A percentile compares a stretch with the other conserved stretches of the same genome.
Evolutionary conservation across 2,797 vertebrate genomes (phyloP).

Genomic region (Margarornis squamiger): DNA sequence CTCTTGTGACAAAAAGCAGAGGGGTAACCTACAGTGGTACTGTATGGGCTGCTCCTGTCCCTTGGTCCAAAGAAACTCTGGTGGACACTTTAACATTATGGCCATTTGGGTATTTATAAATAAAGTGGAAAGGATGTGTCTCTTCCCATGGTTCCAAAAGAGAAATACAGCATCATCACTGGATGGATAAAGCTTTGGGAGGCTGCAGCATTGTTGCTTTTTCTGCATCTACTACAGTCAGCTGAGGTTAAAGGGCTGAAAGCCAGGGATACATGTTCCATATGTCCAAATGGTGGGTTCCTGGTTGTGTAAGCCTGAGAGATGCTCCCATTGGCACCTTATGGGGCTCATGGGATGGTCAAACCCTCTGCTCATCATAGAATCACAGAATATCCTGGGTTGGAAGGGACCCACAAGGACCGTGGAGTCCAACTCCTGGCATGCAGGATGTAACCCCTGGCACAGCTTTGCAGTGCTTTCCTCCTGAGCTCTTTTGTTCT

Average conservation of each 20-base stretch:
- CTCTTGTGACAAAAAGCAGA: not conserved
- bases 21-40: not conserved
- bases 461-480: not conserved
- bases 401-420: not conserved
- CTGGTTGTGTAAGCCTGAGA: not conserved
- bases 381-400: not conserved
- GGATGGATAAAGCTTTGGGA: not conserved
- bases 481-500: not conserved
- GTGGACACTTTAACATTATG: not conserved
- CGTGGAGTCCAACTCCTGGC: not conserved
- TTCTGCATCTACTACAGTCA: not conserved
- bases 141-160: not conserved
- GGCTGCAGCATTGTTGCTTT: not conserved
- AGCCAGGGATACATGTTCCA: not conserved
- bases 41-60: not conserved
- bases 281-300: not conserved
- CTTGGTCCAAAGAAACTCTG: not conserved
- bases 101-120: not conserved
- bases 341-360: fast-evolving
- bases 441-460: not conserved
- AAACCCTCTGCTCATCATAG: not conserved
- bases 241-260: not conserved
- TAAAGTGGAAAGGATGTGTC: not conserved
- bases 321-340: not conserved
- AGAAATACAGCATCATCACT: not conserved